These are phyloP conservation scores for Clytia hemisphaerica DNA, from an alignment of 30 jellyfish, hydroid and myxozoan genomes.

Conservation along the genomic window DNA sequence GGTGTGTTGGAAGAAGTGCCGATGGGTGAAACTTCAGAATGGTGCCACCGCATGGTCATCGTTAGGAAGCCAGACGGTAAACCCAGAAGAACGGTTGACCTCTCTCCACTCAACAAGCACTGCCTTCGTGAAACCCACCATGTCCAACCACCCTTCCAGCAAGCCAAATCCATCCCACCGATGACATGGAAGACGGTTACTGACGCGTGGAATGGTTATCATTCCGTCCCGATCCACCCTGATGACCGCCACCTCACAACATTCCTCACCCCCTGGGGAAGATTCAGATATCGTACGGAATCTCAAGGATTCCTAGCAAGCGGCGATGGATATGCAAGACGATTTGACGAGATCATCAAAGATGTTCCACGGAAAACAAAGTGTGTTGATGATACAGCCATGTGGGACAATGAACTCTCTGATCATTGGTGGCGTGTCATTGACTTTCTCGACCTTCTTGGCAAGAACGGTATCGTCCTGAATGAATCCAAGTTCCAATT, in stretches of 20 bases:
- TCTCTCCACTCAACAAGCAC: neutral
- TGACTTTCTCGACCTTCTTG: too few relatives aligned
- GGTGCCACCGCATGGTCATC: too few relatives aligned
- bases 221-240: neutral
- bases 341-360: too few relatives aligned
- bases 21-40: neutral
- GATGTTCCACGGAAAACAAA: too few relatives aligned
- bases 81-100: slow-evolving; percentile 19
- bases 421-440: too few relatives aligned
- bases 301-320: too few relatives aligned
- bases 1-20: neutral
- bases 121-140: slow-evolving; percentile 10
- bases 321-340: too few relatives aligned
- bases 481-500: too few relatives aligned
- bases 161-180: slow-evolving; percentile 1
- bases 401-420: too few relatives aligned
- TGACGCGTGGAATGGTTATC: neutral
- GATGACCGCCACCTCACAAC: neutral
- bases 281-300: too few relatives aligned
- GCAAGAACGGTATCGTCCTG: too few relatives aligned
- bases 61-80: neutral
- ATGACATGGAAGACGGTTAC: neutral
- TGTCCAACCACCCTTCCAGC: slow-evolving; percentile 19
- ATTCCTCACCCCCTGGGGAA: neutral
- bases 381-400: too few relatives aligned